Evolutionary conservation across 2,888 invertebrate genomes (phyloP).

Genomic region (Pristionchus exspectatus): DNA sequence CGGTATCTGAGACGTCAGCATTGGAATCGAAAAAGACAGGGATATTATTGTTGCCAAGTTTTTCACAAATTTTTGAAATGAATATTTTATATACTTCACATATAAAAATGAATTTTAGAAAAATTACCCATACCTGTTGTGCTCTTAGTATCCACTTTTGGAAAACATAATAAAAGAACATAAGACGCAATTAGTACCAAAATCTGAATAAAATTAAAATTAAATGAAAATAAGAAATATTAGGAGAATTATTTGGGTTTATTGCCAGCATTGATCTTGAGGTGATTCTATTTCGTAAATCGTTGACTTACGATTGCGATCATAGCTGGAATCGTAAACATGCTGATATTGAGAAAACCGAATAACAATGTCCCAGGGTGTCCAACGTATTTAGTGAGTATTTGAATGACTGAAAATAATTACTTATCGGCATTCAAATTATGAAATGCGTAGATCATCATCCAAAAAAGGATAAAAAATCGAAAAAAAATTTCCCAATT

Average conservation of each 20-base stretch:
- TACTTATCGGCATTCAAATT: background rate
- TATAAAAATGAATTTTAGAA: too few species aligned
- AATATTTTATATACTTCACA: too few species aligned
- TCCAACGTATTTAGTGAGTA: slow-evolving; percentile 53
- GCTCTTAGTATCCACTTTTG: background rate
- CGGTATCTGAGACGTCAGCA: too few species aligned
- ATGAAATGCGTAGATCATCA: background rate
- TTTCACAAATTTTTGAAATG: too few species aligned
- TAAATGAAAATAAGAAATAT: background rate
- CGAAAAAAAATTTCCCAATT: too few species aligned
- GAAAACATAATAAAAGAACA: background rate
- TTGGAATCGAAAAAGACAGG: too few species aligned
- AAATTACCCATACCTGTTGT: background rate
- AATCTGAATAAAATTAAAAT: background rate
- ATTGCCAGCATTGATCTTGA: background rate
- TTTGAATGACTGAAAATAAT: slow-evolving; percentile 54
- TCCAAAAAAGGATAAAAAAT: too few species aligned
- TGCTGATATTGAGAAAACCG: slow-evolving; percentile 46
- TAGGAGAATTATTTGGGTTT: background rate
- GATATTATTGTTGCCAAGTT: too few species aligned
- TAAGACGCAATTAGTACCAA: background rate
- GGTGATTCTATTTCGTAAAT: background rate
- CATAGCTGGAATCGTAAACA: slow-evolving; percentile 59
- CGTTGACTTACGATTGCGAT: background rate
- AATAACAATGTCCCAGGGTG: slow-evolving; percentile 45